These are phyloP conservation scores for Microcebus griseorufus DNA, from an alignment of 2,113 vertebrate species.

Conservation along the genomic window DNA sequence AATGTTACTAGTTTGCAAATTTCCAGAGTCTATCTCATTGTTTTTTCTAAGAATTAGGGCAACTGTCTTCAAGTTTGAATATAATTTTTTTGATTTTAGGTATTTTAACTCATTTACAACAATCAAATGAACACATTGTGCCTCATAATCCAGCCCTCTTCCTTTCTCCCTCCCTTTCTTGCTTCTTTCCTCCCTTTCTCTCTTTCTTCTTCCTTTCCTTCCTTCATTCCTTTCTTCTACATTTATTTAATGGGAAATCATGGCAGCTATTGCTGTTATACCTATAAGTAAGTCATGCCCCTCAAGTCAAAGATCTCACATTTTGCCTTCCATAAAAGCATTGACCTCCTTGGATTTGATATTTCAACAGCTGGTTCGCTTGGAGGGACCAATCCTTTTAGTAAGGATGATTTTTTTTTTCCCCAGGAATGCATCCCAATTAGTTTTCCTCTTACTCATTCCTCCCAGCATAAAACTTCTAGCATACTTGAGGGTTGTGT, in stretches of 20 bases:
- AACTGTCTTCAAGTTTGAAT: background rate
- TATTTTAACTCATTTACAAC: background rate
- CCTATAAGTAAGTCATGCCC: background rate
- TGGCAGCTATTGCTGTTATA: background rate
- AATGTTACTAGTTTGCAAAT: conserved; percentile 64
- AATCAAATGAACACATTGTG: background rate
- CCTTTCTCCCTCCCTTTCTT: background rate
- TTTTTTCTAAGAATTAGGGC: background rate
- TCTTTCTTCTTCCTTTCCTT: background rate
- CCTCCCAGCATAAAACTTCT: background rate
- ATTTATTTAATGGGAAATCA: background rate
- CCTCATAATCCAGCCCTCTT: background rate
- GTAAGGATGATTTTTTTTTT: background rate
- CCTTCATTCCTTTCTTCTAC: background rate
- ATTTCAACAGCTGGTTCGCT: background rate
- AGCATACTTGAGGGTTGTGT: background rate
- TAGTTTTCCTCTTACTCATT: background rate
- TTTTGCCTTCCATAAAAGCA: background rate
- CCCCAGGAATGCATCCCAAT: background rate
- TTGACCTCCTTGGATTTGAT: background rate
- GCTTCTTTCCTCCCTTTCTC: background rate
- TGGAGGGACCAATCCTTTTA: background rate
- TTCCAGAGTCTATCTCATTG: background rate
- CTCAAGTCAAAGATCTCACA: background rate
- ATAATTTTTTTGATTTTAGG: background rate